Evolutionary conservation across 2,888 invertebrate species (phyloP).

Genomic region (Tipula helvola): DNA sequence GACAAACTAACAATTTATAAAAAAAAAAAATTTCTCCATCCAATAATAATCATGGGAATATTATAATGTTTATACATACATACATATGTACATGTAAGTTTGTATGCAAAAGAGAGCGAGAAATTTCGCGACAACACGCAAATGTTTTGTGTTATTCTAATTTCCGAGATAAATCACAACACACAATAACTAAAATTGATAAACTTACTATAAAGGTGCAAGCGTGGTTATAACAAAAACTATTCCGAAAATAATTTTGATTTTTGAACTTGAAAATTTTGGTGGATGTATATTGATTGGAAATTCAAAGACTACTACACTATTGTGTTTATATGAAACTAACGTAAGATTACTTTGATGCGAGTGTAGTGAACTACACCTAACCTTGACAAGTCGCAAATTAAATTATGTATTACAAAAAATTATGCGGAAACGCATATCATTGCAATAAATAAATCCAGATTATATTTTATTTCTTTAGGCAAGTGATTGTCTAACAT

Average conservation of each 20-base stretch:
- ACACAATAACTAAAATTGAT: neutral
- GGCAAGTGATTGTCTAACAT: neutral
- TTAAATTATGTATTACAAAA: neutral
- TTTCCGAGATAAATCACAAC: neutral
- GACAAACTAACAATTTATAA: neutral
- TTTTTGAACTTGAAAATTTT: neutral
- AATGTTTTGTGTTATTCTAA: neutral
- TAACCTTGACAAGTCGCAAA: neutral
- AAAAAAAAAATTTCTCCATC: neutral
- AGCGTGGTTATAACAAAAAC: neutral
- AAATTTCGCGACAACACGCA: neutral
- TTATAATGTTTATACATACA: neutral
- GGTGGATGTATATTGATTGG: neutral
- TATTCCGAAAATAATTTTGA: neutral
- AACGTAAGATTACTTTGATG: neutral
- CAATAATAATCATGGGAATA: neutral
- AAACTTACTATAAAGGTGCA: neutral
- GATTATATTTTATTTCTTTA: neutral
- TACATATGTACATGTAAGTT: neutral
- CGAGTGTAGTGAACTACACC: neutral
- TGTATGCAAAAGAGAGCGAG: neutral
- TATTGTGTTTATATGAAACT: neutral
- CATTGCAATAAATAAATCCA: neutral
- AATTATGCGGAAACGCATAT: neutral
- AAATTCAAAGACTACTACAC: neutral